Base-by-base conservation (phyloP, 1,140 invertebrate species). In the Aleiodes sp. region DNA sequence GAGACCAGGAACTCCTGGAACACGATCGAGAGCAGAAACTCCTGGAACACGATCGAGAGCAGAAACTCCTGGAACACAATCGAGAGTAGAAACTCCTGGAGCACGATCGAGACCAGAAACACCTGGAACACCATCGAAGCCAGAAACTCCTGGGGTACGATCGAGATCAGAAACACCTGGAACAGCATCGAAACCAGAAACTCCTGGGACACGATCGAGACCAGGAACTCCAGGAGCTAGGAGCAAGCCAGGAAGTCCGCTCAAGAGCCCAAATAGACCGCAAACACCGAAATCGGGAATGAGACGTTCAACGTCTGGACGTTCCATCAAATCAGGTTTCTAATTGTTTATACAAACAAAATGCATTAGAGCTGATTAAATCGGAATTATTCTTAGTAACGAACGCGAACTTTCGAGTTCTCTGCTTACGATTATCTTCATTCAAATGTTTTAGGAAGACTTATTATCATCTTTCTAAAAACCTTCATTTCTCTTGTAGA, bases 401-500 rank as follows among this genome's bases (percentile, higher is more conserved):
- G 7, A 8, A 33, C 7, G 7, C 12, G 7, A 0, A 1, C 7
- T 8, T 8, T 33, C 31, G 12, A 4, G 52, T 28, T 12, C 28
- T 57, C 56, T 59, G 56, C 56, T 59, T 31, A 31, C 21, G 26
- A 56, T 8, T 10, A 33, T 2, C 1, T 8, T 33, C 0, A 33
- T 1, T 33, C 4, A n/a, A n/a, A n/a, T n/a, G n/a, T n/a, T n/a
- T n/a, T 61, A 61, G 8, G n/a, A 2, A 37, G 24, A 35, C 7
- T 3, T 24, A n/a, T n/a, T n/a, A n/a, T n/a, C n/a, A n/a, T n/a
- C n/a, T n/a, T n/a, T n/a, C n/a, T n/a, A n/a, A n/a, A n/a, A n/a
- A n/a, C n/a, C n/a, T 63, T 21, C 16, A 8, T 74, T 78, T 73
- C 81, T 79, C 83, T 89, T 88, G n/a, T n/a, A 94, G 93, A 93